A percentile compares a stretch with the other conserved stretches of the same genome.
Conservation (phyloP, 2,113 vertebrate species). For the Elgaria multicarinata region DNA sequence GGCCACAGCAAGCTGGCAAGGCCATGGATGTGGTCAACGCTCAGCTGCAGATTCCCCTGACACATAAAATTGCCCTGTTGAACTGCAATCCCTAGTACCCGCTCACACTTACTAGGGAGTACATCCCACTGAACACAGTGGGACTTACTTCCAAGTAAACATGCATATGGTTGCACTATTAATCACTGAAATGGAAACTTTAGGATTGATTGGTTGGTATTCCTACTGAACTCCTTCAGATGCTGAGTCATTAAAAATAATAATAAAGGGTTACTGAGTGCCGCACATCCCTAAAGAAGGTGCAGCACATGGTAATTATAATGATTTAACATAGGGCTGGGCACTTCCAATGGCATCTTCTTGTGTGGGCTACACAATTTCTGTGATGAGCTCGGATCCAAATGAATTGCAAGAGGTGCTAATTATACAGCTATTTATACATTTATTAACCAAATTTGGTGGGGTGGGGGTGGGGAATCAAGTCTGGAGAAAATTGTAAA, state of each 20-base stretch:
- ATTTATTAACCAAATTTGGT: neutral
- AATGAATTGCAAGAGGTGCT: conserved; percentile 30
- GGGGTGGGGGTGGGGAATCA: neutral
- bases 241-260: conserved; percentile 41
- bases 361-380: neutral
- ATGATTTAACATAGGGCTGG: conserved; percentile 32
- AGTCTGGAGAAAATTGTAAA: conserved; percentile 45
- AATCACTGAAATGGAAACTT: conserved; percentile 5
- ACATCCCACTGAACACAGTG: neutral
- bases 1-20: neutral
- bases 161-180: neutral
- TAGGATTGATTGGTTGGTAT: neutral
- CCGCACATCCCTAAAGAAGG: conserved; percentile 17
- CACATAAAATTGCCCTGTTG: too few species aligned
- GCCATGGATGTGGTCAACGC: neutral
- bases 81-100: too few species aligned
- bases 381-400: conserved; percentile 28
- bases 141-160: neutral
- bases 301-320: conserved; percentile 40
- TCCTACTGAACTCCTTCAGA: conserved; percentile 48
- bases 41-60: too few species aligned
- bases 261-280: conserved; percentile 45
- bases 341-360: conserved; percentile 8
- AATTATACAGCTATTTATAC: conserved; percentile 41
- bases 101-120: neutral